Percentiles rank a stretch among this genome's conserved stretches.
Evolutionary conservation across 1,140 invertebrate genomes (phyloP).

Genomic region (Hyles euphorbiae): DNA sequence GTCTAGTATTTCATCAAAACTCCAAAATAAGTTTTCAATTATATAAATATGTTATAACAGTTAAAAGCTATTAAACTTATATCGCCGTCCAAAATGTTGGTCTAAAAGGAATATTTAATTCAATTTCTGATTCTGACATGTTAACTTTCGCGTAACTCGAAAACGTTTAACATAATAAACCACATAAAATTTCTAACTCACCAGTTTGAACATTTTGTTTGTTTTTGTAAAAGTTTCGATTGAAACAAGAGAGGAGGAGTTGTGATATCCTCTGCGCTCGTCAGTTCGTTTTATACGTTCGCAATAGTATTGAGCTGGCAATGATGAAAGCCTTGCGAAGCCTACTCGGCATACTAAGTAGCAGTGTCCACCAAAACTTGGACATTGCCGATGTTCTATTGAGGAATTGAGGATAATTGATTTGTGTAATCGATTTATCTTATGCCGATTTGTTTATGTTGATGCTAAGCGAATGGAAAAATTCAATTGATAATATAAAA

Average conservation of each 20-base stretch:
- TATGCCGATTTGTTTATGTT: too few relatives aligned
- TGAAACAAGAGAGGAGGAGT: conserved; percentile 18
- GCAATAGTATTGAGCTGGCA: conserved; percentile 12
- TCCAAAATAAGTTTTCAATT: too few relatives aligned
- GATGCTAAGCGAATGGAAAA: too few relatives aligned
- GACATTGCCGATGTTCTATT: background rate
- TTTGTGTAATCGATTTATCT: too few relatives aligned
- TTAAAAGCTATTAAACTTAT: too few relatives aligned
- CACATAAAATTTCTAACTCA: conserved; percentile 4
- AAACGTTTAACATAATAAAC: background rate
- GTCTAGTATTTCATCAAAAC: too few relatives aligned
- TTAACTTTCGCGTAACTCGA: background rate
- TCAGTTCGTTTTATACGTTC: conserved; percentile 36
- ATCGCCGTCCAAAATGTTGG: too few relatives aligned
- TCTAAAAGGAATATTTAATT: too few relatives aligned
- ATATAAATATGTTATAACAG: too few relatives aligned
- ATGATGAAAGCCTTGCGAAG: conserved; percentile 35
- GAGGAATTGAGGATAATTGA: too few relatives aligned
- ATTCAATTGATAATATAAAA: too few relatives aligned
- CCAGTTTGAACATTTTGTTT: conserved; percentile 18
- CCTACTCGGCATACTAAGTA: conserved; percentile 35
- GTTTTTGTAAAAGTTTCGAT: conserved; percentile 13
- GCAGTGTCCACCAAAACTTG: conserved; percentile 1
- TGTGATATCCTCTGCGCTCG: conserved; percentile 26
- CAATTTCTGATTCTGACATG: too few relatives aligned